These are phyloP conservation scores for Xiphorhynchus elegans DNA, from an alignment of 2,113 vertebrate species.

Conservation along the genomic window DNA sequence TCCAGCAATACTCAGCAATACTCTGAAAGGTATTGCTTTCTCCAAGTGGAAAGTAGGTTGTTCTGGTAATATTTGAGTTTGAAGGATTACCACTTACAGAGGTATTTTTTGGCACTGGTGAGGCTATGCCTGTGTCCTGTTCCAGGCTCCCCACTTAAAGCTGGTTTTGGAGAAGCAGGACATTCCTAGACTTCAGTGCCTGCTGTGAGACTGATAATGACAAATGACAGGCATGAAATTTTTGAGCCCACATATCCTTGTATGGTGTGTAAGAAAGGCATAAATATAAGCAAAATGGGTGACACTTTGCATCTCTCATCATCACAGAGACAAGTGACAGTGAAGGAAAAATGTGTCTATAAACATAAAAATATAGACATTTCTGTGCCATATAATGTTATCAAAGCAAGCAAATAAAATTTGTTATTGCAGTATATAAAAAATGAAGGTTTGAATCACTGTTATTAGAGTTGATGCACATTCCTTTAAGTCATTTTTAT, in stretches of 20 bases:
- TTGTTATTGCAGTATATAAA: conserved; percentile 39
- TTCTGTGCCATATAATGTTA: not conserved
- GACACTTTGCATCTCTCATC: not conserved
- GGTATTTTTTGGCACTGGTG: not conserved
- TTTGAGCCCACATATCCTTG: not conserved
- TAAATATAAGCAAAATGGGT: not conserved
- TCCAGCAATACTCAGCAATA: not conserved
- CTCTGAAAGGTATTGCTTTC: not conserved
- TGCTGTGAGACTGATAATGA: not conserved
- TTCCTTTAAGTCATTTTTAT: conserved; percentile 12
- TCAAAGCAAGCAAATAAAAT: conserved; percentile 39
- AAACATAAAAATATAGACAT: not conserved
- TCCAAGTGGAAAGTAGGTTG: not conserved
- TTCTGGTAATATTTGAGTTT: not conserved
- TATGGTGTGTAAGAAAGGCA: not conserved
- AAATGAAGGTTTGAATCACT: conserved; percentile 41
- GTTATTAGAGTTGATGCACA: not conserved
- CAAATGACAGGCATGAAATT: not conserved
- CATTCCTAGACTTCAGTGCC: not conserved
- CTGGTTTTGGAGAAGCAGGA: not conserved
- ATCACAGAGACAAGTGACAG: not conserved
- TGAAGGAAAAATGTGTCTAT: not conserved
- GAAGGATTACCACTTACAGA: not conserved
- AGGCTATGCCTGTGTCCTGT: not conserved
- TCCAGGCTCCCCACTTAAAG: not conserved